These are phyloP conservation scores for Ictalurus furcatus DNA, from an alignment of 2,113 vertebrate species.

Conservation along the genomic window DNA sequence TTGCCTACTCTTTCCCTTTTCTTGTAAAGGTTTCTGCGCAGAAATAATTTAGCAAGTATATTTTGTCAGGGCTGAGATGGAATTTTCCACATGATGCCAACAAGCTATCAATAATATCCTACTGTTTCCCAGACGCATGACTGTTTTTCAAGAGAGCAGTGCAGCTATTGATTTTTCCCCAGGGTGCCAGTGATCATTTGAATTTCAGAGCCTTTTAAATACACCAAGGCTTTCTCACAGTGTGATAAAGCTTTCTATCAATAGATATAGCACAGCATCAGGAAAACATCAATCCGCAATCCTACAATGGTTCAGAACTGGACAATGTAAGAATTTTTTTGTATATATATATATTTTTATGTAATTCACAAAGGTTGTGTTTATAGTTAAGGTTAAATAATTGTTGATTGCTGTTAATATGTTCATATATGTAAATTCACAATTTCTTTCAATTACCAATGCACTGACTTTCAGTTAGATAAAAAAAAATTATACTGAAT, in stretches of 20 bases:
- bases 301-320: not conserved
- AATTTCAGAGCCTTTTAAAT: constrained; percentile 43
- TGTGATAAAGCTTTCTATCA: constrained; percentile 33
- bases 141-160: constrained; percentile 28
- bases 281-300: not conserved
- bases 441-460: not conserved
- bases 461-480: not conserved
- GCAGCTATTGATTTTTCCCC: constrained; percentile 40
- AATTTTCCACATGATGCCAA: constrained; percentile 18
- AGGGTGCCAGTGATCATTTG: constrained; percentile 39
- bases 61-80: not conserved
- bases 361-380: not conserved
- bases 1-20: not conserved
- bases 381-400: not conserved
- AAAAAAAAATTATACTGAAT: not conserved
- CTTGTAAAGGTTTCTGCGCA: not conserved
- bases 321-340: not conserved
- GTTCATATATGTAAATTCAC: not conserved
- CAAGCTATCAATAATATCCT: constrained; percentile 10
- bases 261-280: constrained; percentile 21
- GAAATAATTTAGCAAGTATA: not conserved
- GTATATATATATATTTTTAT: not conserved
- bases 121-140: not conserved
- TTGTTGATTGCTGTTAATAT: not conserved
- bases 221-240: constrained; percentile 17